Conservation (phyloP, 2,113 vertebrate species). For the Daboia siamensis region DNA sequence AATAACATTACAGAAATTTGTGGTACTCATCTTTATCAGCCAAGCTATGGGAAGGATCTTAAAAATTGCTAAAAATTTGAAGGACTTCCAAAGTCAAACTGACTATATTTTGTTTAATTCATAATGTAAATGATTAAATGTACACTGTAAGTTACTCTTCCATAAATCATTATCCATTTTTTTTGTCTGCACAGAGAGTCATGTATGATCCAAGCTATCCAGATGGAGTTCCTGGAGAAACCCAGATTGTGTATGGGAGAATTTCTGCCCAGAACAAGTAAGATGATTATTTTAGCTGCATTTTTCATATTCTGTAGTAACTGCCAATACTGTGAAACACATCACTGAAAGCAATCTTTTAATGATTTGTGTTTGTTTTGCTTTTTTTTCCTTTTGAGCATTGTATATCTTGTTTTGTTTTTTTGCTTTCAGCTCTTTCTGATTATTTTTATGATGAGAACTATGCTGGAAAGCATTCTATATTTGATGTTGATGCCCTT, state of each 20-base stretch:
- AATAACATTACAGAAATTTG: background rate
- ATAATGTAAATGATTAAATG: background rate
- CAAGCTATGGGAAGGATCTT: background rate
- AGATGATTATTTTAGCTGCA: background rate
- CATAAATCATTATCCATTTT: background rate
- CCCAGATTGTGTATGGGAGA: background rate
- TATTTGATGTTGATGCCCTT: conserved; percentile 38
- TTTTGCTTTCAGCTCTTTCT: conserved; percentile 34
- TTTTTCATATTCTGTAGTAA: background rate
- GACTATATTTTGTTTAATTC: background rate
- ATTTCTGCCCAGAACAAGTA: background rate
- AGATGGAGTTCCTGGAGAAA: background rate
- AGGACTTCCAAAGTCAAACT: background rate
- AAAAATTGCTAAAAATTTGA: too few relatives aligned
- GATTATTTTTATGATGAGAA: conserved; percentile 36
- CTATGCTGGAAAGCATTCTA: conserved; percentile 5
- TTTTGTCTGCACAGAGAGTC: background rate
- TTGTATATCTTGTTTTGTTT: conserved; percentile 11
- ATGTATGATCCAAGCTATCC: background rate
- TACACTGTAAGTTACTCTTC: background rate
- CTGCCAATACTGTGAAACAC: background rate
- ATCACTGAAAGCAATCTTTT: background rate
- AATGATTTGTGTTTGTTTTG: background rate
- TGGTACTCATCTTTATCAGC: background rate
- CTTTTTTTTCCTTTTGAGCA: background rate